A percentile compares a stretch with the other conserved stretches of the same genome.
phyloP scores from a whole-genome alignment of 2,797 vertebrate species.

The Notamacropus eugenii region DNA sequence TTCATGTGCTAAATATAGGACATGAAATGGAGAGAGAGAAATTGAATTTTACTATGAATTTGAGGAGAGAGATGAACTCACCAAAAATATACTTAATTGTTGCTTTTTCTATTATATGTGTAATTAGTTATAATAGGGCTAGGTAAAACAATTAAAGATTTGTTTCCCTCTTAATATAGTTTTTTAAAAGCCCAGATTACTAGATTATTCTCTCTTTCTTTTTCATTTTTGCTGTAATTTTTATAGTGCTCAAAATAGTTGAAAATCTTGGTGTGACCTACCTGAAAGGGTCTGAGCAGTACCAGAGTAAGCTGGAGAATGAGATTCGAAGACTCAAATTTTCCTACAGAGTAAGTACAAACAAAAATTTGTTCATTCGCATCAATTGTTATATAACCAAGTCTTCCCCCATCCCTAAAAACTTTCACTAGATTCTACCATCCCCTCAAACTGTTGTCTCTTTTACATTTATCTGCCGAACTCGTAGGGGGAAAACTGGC shows the following conservation, averaged over 20 bases:
- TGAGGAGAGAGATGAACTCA: not conserved
- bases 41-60: not conserved
- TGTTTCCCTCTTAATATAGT: constrained; percentile 36
- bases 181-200: constrained; percentile 30
- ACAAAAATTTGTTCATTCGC: not conserved
- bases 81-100: not conserved
- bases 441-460: not conserved
- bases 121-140: not conserved
- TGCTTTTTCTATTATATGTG: not conserved
- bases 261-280: constrained; percentile 94
- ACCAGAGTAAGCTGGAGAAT: constrained; percentile 84
- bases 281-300: constrained; percentile 84
- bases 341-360: constrained; percentile 86
- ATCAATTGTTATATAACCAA: not conserved
- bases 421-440: not conserved
- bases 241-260: constrained; percentile 93
- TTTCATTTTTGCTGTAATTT: constrained; percentile 5
- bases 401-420: not conserved
- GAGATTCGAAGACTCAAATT: constrained; percentile 90
- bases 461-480: not conserved
- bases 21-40: not conserved
- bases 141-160: not conserved
- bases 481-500: not conserved
- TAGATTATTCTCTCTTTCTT: constrained; percentile 4
- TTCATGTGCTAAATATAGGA: not conserved